phyloP scores from a whole-genome alignment of 2,888 invertebrate species.

The Apodemia zela region DNA sequence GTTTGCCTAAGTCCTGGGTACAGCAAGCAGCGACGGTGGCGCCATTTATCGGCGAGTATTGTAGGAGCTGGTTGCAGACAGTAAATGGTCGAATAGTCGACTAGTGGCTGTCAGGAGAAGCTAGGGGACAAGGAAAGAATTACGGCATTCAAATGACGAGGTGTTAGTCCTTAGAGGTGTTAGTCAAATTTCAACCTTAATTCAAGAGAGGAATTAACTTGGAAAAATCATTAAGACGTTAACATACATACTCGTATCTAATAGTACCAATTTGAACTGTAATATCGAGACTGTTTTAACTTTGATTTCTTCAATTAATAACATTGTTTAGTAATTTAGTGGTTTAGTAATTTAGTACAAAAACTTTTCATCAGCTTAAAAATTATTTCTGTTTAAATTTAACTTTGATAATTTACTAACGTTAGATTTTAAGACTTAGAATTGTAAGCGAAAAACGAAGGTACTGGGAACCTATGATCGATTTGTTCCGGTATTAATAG shows the following conservation, averaged over 20 bases:
- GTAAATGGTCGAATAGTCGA: background rate
- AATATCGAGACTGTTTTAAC: background rate
- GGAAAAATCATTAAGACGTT: background rate
- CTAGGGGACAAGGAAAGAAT: background rate
- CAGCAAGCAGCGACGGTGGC: conserved; percentile 10
- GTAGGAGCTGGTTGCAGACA: background rate
- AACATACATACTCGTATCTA: too few species aligned
- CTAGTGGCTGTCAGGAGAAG: background rate
- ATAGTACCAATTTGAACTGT: background rate
- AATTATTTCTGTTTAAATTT: too few species aligned
- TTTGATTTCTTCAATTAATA: background rate
- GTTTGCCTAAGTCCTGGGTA: background rate
- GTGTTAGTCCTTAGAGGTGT: background rate
- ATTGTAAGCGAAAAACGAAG: conserved; percentile 21
- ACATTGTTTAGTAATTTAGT: too few species aligned
- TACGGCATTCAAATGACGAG: background rate
- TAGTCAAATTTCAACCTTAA: conserved; percentile 2
- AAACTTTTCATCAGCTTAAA: too few species aligned
- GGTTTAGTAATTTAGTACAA: too few species aligned
- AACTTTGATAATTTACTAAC: conserved; percentile 17
- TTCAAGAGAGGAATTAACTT: background rate
- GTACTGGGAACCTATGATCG: conserved; percentile 24
- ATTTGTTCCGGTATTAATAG: background rate
- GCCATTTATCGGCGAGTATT: background rate
- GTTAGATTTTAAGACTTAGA: conserved; percentile 25